phyloP scores from a whole-genome alignment of 2,888 invertebrate genomes.

The Ceratothoa steindachneri region DNA sequence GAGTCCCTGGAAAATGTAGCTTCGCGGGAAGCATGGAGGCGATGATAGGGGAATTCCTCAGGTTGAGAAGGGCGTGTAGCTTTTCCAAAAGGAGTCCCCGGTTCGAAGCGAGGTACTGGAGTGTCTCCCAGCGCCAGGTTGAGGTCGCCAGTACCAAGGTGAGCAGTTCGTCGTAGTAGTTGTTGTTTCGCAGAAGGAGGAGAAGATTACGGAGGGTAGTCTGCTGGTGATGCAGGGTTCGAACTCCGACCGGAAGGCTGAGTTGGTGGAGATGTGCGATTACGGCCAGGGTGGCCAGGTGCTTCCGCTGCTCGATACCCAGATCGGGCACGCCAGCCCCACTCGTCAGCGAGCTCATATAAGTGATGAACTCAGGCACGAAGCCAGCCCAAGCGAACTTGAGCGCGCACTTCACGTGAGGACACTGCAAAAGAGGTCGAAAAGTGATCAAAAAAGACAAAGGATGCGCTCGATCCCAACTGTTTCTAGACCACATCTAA shows the following conservation, averaged over 20 bases:
- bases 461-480: too few species aligned
- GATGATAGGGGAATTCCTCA: conserved; percentile 49
- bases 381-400: conserved; percentile 63
- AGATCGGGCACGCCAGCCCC: conserved; percentile 58
- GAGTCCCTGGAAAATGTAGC: background rate
- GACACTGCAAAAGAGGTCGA: conserved; percentile 56
- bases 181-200: conserved; percentile 60
- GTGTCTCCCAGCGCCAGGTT: conserved; percentile 62
- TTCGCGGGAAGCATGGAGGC: conserved; percentile 14
- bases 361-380: conserved; percentile 61
- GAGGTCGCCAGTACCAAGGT: conserved; percentile 64
- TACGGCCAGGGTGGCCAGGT: conserved; percentile 64
- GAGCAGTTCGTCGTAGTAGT: conserved; percentile 63
- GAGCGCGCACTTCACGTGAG: conserved; percentile 61
- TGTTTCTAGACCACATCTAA: too few species aligned
- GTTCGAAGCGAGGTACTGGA: conserved; percentile 58
- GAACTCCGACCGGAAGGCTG: conserved; percentile 19
- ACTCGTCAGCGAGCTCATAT: conserved; percentile 59
- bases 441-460: too few species aligned
- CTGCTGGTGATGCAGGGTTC: conserved; percentile 12
- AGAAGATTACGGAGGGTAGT: conserved; percentile 34
- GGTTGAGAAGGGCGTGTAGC: conserved; percentile 59
- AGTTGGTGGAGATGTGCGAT: conserved; percentile 62
- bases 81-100: conserved; percentile 61
- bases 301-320: conserved; percentile 59